phyloP scores from a whole-genome alignment of 2,797 vertebrate genomes.

The Kryptolebias ocellatus region DNA sequence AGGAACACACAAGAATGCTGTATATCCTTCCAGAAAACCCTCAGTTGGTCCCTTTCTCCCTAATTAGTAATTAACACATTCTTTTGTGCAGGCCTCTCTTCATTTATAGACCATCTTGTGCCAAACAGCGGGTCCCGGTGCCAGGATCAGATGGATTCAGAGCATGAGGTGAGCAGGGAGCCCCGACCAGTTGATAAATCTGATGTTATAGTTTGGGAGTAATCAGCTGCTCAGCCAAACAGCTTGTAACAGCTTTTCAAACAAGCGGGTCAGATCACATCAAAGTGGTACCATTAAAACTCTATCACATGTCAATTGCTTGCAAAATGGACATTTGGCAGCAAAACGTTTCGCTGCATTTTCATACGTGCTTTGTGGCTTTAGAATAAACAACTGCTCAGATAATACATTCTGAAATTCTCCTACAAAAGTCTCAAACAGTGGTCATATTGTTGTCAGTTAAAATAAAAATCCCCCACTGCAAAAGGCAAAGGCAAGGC shows the following conservation, averaged over 20 bases:
- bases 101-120: conserved; percentile 79
- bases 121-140: conserved; percentile 85
- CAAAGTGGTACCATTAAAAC: conserved; percentile 44
- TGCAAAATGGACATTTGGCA: background rate
- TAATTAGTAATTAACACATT: conserved; percentile 85
- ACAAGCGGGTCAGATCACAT: conserved; percentile 44
- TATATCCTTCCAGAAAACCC: conserved; percentile 62
- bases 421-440: background rate
- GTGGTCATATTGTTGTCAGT: too few relatives aligned
- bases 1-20: conserved; percentile 26
- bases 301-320: conserved; percentile 7
- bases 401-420: background rate
- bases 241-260: conserved; percentile 52
- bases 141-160: conserved; percentile 83
- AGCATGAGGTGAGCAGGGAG: conserved; percentile 57
- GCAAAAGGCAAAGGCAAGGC: too few relatives aligned
- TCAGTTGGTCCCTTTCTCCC: conserved; percentile 65
- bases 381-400: background rate
- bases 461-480: too few relatives aligned
- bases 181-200: conserved; percentile 52
- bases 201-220: conserved; percentile 47
- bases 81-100: conserved; percentile 78
- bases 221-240: conserved; percentile 59
- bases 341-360: background rate
- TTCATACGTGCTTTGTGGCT: background rate